These are phyloP conservation scores for Melinopterus prodromus DNA, from an alignment of 2,888 invertebrate species.

Conservation along the genomic window DNA sequence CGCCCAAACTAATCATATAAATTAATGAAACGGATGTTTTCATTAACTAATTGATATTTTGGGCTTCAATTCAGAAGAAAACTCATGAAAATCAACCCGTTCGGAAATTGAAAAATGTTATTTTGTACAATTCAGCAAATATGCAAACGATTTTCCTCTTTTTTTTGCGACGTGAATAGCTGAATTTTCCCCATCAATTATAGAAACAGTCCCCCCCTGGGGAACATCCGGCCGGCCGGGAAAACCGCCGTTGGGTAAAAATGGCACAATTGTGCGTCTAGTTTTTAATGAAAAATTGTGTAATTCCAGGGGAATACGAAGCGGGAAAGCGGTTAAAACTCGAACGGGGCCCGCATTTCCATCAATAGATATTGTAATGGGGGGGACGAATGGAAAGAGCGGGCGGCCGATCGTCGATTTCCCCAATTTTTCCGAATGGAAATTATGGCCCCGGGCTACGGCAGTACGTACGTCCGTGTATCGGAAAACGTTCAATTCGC, in stretches of 20 bases:
- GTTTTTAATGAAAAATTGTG: constrained; percentile 8
- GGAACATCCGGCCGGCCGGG: not conserved
- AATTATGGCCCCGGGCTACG: constrained; percentile 11
- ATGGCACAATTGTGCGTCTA: not conserved
- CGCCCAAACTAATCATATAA: no score
- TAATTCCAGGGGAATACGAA: not conserved
- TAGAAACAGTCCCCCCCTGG: not conserved
- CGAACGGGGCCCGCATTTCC: not conserved
- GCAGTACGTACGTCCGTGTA: not conserved
- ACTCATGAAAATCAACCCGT: no score
- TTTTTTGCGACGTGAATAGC: not conserved
- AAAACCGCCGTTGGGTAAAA: not conserved
- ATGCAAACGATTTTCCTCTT: not conserved
- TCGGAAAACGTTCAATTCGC: constrained; percentile 24
- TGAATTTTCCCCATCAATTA: not conserved
- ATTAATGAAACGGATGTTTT: no score
- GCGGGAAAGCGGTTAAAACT: not conserved
- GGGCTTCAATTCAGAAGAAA: no score
- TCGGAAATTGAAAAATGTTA: no score
- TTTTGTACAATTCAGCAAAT: not conserved
- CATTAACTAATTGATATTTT: no score
- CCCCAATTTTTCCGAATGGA: constrained; percentile 24
- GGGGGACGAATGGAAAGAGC: not conserved
- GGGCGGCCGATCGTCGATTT: not conserved
- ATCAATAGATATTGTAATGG: not conserved